Evolutionary conservation across 2,888 invertebrate species (phyloP), one percentile per base, ranked within the genome.

Genomic region (Nomada goodeniana): DNA sequence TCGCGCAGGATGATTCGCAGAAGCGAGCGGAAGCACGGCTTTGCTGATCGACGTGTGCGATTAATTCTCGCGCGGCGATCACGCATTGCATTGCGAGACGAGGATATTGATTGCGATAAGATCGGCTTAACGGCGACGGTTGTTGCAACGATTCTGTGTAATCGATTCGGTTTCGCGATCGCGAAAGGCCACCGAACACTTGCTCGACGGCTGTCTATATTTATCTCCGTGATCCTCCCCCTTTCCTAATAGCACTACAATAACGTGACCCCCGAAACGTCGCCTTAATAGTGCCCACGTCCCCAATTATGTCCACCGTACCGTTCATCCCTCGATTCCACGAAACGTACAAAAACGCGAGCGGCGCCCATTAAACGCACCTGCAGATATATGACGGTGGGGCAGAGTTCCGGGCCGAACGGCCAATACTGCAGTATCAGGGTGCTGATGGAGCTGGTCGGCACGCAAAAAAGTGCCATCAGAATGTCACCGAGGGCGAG

Each of bases 401-500:
- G 96, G 93, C 98, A 98, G 94, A 98, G 95, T 55, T 96, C 94
- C 23, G 95, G 94, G 1, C 98, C 98, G 91, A 98, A 98, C 0
- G 98, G 98, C 98, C 98, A 98, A 91, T 97, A 97, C 91, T 96
- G 96, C 59, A 98, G 94, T 86, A 98, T 95, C 68, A 97, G 94
- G 89, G 96, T 96, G 15, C 98, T 96, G 42, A 98, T 96, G 90
- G 98, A 98, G 2, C 98, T 97, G 91, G 98, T 98, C 2, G 98
- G 98, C 84, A 98, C 97, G 94, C 98, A 98, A 90, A 98, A 97
- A 36, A 98, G 91, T 0, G 98, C 97, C 96, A 98, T 98, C 76
- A 98, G 94, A 80, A 98, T 96, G 92, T 98, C 98, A 57, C 98
- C 98, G 55, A 98, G 95, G 0, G 98, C 98, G 85, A 98, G 94